phyloP scores from a whole-genome alignment of 53 echinoderm and acorn worm genomes.

The Luidia sarsii region DNA sequence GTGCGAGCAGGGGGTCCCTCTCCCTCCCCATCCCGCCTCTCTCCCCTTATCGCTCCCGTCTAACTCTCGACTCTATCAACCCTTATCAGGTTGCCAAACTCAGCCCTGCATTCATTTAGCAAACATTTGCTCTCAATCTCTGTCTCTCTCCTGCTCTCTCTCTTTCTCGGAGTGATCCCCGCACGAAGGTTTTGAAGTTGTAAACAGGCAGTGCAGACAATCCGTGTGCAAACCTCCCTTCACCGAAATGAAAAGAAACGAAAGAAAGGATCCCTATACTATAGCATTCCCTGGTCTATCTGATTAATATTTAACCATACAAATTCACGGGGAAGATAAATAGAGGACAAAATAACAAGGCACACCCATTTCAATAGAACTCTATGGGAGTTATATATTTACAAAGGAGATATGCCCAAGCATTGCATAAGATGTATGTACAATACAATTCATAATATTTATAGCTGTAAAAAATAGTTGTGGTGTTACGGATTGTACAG shows the following conservation, averaged over 20 bases:
- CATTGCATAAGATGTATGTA: slow-evolving; percentile 21
- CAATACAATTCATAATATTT: slow-evolving; percentile 47
- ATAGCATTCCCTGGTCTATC: not conserved
- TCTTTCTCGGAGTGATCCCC: too few species aligned
- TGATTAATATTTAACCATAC: slow-evolving; percentile 48
- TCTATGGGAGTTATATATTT: slow-evolving; percentile 39
- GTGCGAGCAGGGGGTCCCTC: too few species aligned
- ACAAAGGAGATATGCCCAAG: not conserved
- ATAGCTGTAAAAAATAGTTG: too few species aligned
- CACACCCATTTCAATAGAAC: slow-evolving; percentile 27
- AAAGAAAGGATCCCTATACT: not conserved
- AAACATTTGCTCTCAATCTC: too few species aligned
- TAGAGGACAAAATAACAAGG: slow-evolving; percentile 17
- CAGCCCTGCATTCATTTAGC: too few species aligned
- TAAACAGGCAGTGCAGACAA: slow-evolving; percentile 27
- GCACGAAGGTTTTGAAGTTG: slow-evolving; percentile 16
- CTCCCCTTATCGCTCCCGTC: too few species aligned
- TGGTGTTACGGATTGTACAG: not conserved
- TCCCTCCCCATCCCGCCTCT: too few species aligned
- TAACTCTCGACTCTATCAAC: too few species aligned
- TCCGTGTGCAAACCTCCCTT: slow-evolving; percentile 32
- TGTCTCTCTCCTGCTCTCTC: too few species aligned
- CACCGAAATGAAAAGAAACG: too few species aligned
- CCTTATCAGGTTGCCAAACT: too few species aligned
- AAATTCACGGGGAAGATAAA: slow-evolving; percentile 28